A percentile compares a stretch with the other conserved stretches of the same genome.
Evolutionary conservation across 1,140 invertebrate genomes (phyloP).

Genomic region (Zaprionus kolodkinae): DNA sequence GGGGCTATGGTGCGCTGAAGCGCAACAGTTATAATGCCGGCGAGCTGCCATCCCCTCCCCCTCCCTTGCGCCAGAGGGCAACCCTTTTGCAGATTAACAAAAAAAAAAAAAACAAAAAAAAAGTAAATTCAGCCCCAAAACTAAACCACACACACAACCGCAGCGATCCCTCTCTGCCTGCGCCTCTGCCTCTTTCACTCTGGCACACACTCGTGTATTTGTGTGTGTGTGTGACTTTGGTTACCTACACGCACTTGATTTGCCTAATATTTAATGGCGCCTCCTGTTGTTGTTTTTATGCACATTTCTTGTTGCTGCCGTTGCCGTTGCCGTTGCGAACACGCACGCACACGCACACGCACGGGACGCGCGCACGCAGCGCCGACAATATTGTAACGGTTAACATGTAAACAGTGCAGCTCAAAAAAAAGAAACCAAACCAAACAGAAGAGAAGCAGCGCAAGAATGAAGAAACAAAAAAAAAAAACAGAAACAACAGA

Average conservation of each 20-base stretch:
- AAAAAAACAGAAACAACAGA: background rate
- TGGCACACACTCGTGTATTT: constrained; percentile 5
- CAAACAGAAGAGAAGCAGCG: constrained; percentile 12
- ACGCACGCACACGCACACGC: constrained; percentile 1
- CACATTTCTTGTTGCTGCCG: constrained; percentile 27
- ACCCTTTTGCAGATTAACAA: constrained; percentile 2
- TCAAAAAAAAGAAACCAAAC: constrained; percentile 31
- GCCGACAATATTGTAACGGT: constrained; percentile 29
- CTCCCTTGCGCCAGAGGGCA: background rate
- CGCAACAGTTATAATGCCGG: too few relatives aligned
- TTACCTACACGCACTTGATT: constrained; percentile 55
- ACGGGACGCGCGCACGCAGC: background rate
- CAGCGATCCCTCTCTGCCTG: background rate
- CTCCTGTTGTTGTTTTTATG: constrained; percentile 42
- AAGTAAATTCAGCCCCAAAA: background rate
- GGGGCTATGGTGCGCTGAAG: background rate
- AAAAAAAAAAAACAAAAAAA: background rate
- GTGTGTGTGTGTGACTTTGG: constrained; percentile 25
- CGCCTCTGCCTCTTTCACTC: background rate
- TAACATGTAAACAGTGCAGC: constrained; percentile 24
- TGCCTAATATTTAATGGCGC: constrained; percentile 55
- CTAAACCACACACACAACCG: constrained; percentile 1
- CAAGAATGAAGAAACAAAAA: background rate
- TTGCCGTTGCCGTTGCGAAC: constrained; percentile 33
- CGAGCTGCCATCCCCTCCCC: background rate